Percentiles rank a stretch among this genome's conserved stretches.
These are phyloP conservation scores for Anguilla japonica DNA, from an alignment of 2,113 vertebrate genomes.

Conservation along the genomic window DNA sequence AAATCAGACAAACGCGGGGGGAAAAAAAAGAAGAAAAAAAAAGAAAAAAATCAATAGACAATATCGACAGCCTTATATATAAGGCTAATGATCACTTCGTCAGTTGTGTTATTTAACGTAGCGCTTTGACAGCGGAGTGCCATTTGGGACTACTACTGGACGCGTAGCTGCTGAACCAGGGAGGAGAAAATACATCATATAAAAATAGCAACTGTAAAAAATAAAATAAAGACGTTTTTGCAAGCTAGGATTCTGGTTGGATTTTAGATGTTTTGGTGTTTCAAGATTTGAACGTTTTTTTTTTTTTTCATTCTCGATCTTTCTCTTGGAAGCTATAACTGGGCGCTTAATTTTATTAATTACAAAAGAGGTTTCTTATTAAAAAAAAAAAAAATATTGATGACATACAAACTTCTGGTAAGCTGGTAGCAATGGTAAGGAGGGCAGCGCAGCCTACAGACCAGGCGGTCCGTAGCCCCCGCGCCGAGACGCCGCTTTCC, in stretches of 20 bases:
- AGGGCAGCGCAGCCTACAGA: conserved; percentile 56
- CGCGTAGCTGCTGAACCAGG: neutral
- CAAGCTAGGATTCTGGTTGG: neutral
- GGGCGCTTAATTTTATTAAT: conserved; percentile 8
- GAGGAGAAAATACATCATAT: neutral
- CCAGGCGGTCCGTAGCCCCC: conserved; percentile 53
- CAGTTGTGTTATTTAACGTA: conserved; percentile 55
- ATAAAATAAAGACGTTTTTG: neutral
- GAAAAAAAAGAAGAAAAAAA: conserved; percentile 53
- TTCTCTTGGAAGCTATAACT: neutral
- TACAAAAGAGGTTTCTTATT: conserved; percentile 20
- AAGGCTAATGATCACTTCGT: conserved; percentile 68
- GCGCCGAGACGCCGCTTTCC: conserved; percentile 51
- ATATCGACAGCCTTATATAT: conserved; percentile 74
- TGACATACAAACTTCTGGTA: conserved; percentile 38
- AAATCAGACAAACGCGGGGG: conserved; percentile 71
- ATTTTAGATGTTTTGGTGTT: neutral
- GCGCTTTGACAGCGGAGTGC: conserved; percentile 50
- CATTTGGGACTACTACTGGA: neutral
- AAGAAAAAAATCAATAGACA: conserved; percentile 69
- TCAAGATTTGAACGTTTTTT: neutral
- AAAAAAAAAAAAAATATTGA: conserved; percentile 36
- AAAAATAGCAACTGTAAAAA: neutral
- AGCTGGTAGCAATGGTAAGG: conserved; percentile 56
- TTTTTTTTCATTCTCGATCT: neutral